Conservation (phyloP, 2,113 vertebrate species). For the Camelus bactrianus region DNA sequence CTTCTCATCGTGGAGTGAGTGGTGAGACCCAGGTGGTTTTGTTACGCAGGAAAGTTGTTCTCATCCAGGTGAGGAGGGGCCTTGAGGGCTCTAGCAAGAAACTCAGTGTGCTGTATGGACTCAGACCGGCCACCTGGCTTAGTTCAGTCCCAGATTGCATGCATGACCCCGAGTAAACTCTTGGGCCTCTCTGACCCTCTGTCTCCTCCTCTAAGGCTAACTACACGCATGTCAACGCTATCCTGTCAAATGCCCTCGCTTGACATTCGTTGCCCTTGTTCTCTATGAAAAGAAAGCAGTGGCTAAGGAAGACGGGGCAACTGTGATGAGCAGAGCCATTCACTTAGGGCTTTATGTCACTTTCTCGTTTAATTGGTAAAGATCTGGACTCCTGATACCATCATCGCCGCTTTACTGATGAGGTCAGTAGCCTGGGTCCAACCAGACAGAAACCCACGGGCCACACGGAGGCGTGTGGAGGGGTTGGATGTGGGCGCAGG, state of each 20-base stretch:
- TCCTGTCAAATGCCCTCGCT: not conserved
- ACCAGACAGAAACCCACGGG: not conserved
- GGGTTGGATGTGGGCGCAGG: accelerated
- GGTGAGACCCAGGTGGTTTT: not conserved
- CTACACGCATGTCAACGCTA: not conserved
- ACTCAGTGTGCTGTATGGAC: not conserved
- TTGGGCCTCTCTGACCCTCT: conserved; percentile 35
- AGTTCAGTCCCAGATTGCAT: not conserved
- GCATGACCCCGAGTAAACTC: not conserved
- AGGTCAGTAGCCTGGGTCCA: not conserved
- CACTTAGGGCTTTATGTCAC: not conserved
- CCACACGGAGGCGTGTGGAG: not conserved
- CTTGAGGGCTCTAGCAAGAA: not conserved
- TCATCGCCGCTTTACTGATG: not conserved
- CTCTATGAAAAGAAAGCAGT: not conserved
- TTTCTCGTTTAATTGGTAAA: not conserved
- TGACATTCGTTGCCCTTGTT: not conserved
- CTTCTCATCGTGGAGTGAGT: not conserved
- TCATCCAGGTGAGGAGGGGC: not conserved
- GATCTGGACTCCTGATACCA: not conserved
- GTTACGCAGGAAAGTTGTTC: not conserved
- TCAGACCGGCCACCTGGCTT: not conserved
- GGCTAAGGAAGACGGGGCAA: not conserved
- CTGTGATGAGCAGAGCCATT: not conserved
- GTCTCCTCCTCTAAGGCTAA: conserved; percentile 42